Evolutionary conservation across 2,888 invertebrate species (phyloP).

Genomic region (Drosophila affinis): DNA sequence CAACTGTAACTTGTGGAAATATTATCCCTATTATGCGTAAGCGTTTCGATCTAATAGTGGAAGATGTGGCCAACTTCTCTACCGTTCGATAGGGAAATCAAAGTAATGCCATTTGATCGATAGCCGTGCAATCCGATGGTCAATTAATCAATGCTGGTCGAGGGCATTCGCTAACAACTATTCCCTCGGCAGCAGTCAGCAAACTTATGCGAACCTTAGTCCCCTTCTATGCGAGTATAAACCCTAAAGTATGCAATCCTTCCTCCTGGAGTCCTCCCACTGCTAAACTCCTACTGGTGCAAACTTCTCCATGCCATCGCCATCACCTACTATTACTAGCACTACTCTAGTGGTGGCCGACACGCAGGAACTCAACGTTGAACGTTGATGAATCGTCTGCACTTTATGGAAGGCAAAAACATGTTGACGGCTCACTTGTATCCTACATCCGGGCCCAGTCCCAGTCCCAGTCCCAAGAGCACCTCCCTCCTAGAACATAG

Average conservation of each 20-base stretch:
- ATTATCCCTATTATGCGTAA: no score
- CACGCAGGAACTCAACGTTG: constrained; percentile 31
- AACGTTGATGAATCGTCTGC: constrained; percentile 73
- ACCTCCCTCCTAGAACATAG: neutral
- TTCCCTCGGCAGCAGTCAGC: neutral
- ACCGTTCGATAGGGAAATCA: neutral
- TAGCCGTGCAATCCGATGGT: neutral
- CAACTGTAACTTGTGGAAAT: no score
- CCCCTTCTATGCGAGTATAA: neutral
- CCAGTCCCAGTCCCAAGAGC: constrained; percentile 34
- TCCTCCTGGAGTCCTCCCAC: no score
- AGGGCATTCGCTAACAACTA: neutral
- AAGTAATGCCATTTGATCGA: neutral
- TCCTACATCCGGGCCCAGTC: constrained; percentile 37
- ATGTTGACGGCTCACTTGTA: constrained; percentile 57
- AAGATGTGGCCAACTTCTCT: neutral
- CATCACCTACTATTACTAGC: no score
- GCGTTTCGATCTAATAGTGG: no score
- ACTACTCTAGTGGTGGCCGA: no score
- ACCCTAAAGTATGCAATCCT: neutral
- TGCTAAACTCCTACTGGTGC: no score
- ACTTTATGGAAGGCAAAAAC: constrained; percentile 66
- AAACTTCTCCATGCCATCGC: no score
- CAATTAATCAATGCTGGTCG: neutral
- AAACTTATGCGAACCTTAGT: neutral